Evolutionary conservation across 2,113 vertebrate species (phyloP), one percentile per base, ranked within the genome.

Genomic region (Chloebia gouldiae): DNA sequence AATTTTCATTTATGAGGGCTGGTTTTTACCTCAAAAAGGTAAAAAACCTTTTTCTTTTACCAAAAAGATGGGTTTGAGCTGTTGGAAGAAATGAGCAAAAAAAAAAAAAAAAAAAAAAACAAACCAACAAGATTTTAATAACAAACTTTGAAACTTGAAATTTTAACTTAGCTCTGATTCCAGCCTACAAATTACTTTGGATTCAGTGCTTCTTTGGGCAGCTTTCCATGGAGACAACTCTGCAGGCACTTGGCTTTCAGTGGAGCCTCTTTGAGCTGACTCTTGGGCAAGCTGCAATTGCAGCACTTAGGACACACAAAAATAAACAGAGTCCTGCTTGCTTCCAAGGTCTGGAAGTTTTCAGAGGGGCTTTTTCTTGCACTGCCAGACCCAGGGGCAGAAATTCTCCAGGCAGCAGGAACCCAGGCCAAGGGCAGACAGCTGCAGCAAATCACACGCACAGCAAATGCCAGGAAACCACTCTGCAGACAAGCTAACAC

Each of bases 1-100:
- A 89, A 5, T 56, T 85, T 51, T 92, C 98, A 59, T 97, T 98
- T 53, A 44, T 97, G 28, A 90, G 96, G 20, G 90, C 96, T 96
- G 53, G 68, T 94, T 45, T 94, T 98, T 30, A 90, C 97, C 59
- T 96, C 53, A 56, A 56, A 56, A 56, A 56, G 31, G 33, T n/a
- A n/a, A n/a, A n/a, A n/a, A n/a, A n/a, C n/a, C n/a, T n/a, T n/a
- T n/a, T n/a, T 56, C 23, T 51, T 56, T 56, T 33, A 33, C 54
- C 54, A 13, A 9, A 92, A 97, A 16, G 53, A 82, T 90, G 90
- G 49, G 17, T 85, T 98, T 60, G 95, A 90, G 30, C 90, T 98
- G n/a, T 78, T 98, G 94, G 90, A 98, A 73, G 92, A 97, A 59
- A 66, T 83, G 56, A 76, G 68, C 13, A 95, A 91, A 30, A 92